These are phyloP conservation scores for Euglossa dilemma DNA, from an alignment of 1,140 invertebrate species.

Conservation along the genomic window DNA sequence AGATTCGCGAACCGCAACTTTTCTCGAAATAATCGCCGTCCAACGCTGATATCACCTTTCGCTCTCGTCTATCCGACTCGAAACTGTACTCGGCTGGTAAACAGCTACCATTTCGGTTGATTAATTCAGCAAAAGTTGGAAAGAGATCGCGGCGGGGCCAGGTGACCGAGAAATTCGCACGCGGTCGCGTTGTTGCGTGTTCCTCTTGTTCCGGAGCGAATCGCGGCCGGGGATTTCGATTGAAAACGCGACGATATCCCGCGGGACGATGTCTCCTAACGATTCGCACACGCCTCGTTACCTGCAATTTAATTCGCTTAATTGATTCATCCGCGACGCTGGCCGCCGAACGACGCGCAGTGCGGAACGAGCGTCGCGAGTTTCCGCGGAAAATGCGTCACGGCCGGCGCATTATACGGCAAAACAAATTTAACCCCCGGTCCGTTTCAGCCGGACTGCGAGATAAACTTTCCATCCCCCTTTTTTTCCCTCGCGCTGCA, in stretches of 20 bases:
- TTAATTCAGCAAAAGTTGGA: constrained; percentile 8
- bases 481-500: constrained; percentile 2
- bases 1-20: no score
- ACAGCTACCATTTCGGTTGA: not conserved
- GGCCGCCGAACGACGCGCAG: not conserved
- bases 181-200: not conserved
- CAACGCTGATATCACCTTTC: no score
- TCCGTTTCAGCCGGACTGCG: not conserved
- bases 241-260: not conserved
- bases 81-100: no score
- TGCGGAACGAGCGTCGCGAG: not conserved
- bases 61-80: no score
- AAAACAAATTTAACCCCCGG: constrained; percentile 19
- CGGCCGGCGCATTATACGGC: not conserved
- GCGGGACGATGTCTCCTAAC: not conserved
- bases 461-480: not conserved
- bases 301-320: constrained; percentile 20
- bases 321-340: constrained; percentile 11
- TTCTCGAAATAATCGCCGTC: no score
- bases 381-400: not conserved
- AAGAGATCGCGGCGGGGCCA: not conserved
- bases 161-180: not conserved
- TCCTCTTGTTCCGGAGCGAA: not conserved
- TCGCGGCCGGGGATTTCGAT: no score
- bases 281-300: not conserved